Conservation (phyloP, 2,888 invertebrate genomes). For the Oscheius myriophilus region DNA sequence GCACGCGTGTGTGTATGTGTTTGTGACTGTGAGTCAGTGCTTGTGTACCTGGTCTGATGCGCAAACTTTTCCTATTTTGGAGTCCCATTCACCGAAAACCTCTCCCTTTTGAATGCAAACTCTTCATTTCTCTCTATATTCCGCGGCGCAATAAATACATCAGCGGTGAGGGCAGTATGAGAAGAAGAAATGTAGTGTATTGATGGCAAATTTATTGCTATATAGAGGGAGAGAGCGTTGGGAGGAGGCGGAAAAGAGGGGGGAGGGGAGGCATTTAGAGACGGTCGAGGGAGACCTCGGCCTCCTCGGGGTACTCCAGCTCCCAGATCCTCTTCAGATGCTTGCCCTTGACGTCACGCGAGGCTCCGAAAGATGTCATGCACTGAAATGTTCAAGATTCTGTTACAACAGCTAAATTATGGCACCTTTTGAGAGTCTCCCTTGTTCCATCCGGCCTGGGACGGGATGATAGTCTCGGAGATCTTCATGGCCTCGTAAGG, state of each 20-base stretch:
- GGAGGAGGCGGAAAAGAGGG: constrained; percentile 3
- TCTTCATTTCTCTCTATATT: constrained; percentile 27
- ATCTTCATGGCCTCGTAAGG: constrained; percentile 70
- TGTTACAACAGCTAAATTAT: neutral
- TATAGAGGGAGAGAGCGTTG: constrained; percentile 8
- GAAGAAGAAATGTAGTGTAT: neutral
- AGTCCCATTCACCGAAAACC: no score
- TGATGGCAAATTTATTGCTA: constrained; percentile 23
- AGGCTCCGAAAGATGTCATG: constrained; percentile 69
- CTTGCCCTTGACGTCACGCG: constrained; percentile 70
- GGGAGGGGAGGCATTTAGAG: constrained; percentile 48
- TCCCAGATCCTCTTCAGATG: constrained; percentile 71
- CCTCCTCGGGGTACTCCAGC: constrained; percentile 67
- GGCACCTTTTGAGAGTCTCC: constrained; percentile 70
- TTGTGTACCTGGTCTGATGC: no score
- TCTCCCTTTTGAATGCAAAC: neutral
- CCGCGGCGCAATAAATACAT: constrained; percentile 16
- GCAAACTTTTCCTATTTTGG: no score
- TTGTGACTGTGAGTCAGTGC: no score
- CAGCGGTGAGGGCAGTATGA: neutral
- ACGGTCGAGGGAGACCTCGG: constrained; percentile 66
- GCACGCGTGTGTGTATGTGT: no score
- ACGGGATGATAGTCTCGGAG: constrained; percentile 70
- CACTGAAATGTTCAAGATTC: constrained; percentile 37
- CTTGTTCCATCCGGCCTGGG: constrained; percentile 71